Base-by-base conservation (phyloP, 2,888 invertebrate species). In the Tinea trinotella region DNA sequence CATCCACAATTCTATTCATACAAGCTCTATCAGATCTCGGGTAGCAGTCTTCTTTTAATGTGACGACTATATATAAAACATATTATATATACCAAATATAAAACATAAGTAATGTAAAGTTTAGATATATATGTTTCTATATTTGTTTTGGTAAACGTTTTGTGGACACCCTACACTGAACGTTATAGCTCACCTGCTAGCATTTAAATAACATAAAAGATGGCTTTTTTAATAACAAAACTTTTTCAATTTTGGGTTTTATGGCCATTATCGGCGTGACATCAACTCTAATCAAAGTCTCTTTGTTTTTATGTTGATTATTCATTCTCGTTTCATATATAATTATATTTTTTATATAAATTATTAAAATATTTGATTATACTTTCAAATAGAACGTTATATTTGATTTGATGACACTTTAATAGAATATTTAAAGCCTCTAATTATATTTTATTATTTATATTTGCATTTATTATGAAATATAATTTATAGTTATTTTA, bases 231-330 rank as follows among this genome's bases (percentile, higher is more conserved):
- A 84, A 85, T 85, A 79, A 80, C 71, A 67, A 69, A 71, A 72
- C 83, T 74, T 78, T 84, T 84, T 84, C 83, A 85, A 84, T 85
- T 85, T 84, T 80, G 77, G 76, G 70, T 70, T 77, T 74, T 81
- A 77, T 67, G 69, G 68, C 70, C 67, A 76, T 77, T 84, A 85
- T 85, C 85, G 80, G 85, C 82, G 85, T 78, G 80, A 84, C 83
- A 85, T 85, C 85, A 73, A 70, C 64, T 72, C 71, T 82, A 80
- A 85, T 83, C 81, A 78, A 68, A 71, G 13, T 17, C 20, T 19
- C 18, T 35, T 35, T 52, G 52, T 52, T 35, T 50, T 18, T 52
- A 34, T 15, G 30, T 2, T 30, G 30, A 30, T 30, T 30, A 2
- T 30, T 30, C n/a, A n/a, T n/a, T n/a, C n/a, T n/a, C n/a, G n/a